Evolutionary conservation across 1,140 invertebrate species (phyloP), one percentile per base, ranked within the genome.

Genomic region (Scaptomyza hsui): DNA sequence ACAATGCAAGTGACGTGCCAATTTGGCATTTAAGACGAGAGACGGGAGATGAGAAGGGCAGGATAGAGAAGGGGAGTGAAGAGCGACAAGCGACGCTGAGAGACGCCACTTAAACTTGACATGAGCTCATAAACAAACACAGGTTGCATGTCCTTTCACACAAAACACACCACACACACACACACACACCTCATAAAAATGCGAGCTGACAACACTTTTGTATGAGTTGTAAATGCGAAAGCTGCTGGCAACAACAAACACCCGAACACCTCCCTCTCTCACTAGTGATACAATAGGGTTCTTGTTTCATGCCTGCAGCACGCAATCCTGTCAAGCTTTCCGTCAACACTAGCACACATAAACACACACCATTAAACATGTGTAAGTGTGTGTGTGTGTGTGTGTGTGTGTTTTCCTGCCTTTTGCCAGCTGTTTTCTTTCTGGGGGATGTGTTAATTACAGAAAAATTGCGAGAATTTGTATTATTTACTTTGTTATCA

Each of bases 401-500:
- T n/a, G 56, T 67, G 52, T 37, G 48, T 60, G 48, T 56, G 49
- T 70, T 18, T 44, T 53, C 48, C 62, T 41, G 55, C 37, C 61
- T 42, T 62, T 72, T 72, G 62, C 63, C 62, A 67, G 62, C 57
- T 76, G 70, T 69, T 68, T 64, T 29, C 6, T 9, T 29, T 65
- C 52, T 57, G 37, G 48, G 68, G 81, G 64, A 81, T 86, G 81
- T 85, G 81, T 86, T 85, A 85, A 85, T 85, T 85, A 85, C 81
- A 81, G 76, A 86, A 86, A 85, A 85, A 86, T 86, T 86, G 81
- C 73, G 73, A 86, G 73, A 85, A 86, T 86, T 81, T 72, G 73
- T 86, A 86, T 86, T 86, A 85, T 85, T 85, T 85, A 86, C 81
- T 80, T 85, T 85, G 81, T 77, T 85, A 86, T 85, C 80, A 74